phyloP scores from a whole-genome alignment of 2,113 vertebrate genomes.

The Pollimyrus isidori region DNA sequence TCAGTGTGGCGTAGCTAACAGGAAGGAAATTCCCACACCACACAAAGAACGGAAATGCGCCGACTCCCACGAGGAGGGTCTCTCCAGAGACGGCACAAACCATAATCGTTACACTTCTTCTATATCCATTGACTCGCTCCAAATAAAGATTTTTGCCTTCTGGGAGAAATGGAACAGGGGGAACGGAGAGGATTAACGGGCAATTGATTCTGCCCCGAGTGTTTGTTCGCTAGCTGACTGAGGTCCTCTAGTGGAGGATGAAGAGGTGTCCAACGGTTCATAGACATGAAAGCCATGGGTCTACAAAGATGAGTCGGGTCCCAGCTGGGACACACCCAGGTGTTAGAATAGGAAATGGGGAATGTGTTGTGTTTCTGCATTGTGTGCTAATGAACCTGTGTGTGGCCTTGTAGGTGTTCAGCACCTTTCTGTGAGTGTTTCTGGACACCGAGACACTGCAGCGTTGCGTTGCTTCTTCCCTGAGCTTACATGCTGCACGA shows the following conservation, averaged over 20 bases:
- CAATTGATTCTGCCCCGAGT: neutral
- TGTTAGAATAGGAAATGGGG: neutral
- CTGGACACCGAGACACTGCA: neutral
- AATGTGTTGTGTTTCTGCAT: neutral
- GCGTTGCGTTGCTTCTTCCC: neutral
- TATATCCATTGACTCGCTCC: neutral
- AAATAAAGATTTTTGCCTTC: constrained; percentile 2
- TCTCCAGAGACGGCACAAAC: neutral
- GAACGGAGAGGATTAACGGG: neutral
- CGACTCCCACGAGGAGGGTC: neutral
- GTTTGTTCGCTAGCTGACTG: neutral
- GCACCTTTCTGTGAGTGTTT: neutral
- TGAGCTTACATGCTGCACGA: neutral
- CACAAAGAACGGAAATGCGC: constrained; percentile 20
- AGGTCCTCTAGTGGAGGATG: neutral
- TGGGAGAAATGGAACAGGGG: too few relatives aligned
- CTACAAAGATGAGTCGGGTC: neutral
- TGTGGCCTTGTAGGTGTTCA: neutral
- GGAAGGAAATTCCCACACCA: constrained; percentile 4
- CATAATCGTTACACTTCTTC: neutral
- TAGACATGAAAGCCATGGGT: neutral
- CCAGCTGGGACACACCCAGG: neutral
- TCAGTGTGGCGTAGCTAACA: neutral
- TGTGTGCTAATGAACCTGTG: neutral
- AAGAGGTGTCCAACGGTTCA: neutral